Conservation (phyloP, 2,888 invertebrate genomes). For the Pandemis heparana region DNA sequence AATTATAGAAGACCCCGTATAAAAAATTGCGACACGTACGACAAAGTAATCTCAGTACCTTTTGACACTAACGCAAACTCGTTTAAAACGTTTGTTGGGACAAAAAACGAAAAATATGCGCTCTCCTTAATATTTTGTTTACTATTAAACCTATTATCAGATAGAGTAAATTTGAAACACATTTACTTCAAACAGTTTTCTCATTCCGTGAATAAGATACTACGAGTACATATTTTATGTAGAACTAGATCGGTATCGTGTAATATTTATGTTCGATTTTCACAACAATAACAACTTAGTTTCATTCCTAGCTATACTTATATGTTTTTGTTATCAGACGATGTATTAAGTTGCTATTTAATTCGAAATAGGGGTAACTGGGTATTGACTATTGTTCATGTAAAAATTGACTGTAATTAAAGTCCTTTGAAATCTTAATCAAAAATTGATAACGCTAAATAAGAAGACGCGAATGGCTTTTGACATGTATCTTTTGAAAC, state of each 20-base stretch:
- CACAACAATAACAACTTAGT: background rate
- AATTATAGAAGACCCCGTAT: too few relatives aligned
- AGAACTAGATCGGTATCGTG: slow-evolving; percentile 9
- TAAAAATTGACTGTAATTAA: too few relatives aligned
- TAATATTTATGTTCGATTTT: slow-evolving; percentile 25
- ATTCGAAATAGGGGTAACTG: slow-evolving; percentile 5
- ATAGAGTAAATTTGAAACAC: background rate
- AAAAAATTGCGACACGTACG: too few relatives aligned
- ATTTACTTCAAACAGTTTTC: slow-evolving; percentile 3
- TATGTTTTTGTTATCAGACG: slow-evolving; percentile 12
- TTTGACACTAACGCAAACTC: too few relatives aligned
- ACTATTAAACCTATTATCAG: background rate
- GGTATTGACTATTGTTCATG: slow-evolving; percentile 1
- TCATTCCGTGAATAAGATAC: slow-evolving; percentile 15
- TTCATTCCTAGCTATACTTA: background rate
- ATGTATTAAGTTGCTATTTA: background rate
- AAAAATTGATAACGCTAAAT: too few relatives aligned
- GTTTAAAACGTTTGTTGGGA: too few relatives aligned
- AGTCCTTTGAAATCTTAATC: too few relatives aligned
- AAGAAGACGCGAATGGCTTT: too few relatives aligned
- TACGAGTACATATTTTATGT: background rate
- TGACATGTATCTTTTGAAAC: too few relatives aligned
- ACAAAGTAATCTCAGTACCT: too few relatives aligned
- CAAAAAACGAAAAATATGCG: too few relatives aligned
- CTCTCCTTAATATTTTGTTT: background rate